Conservation (phyloP, 2,797 vertebrate species). For the Hemitrygon akajei region DNA sequence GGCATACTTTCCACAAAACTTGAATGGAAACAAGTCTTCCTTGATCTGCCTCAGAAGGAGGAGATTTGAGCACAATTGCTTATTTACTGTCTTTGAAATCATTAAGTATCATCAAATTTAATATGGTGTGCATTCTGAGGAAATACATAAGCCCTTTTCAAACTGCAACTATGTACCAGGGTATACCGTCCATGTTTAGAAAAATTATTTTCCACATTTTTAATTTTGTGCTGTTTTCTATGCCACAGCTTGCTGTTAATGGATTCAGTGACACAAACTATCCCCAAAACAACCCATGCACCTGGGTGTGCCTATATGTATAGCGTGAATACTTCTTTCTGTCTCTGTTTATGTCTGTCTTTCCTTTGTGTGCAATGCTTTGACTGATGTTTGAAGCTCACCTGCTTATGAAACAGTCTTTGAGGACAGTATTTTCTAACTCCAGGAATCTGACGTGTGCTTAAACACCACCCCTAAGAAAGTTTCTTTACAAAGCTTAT, state of each 20-base stretch:
- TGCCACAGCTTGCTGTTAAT: neutral
- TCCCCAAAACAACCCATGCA: neutral
- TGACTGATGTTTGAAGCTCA: neutral
- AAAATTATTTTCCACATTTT: neutral
- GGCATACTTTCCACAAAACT: too few relatives aligned
- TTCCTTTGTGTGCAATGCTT: neutral
- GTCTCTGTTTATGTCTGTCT: conserved; percentile 13
- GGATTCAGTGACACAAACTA: neutral
- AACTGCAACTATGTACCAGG: neutral
- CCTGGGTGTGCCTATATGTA: neutral
- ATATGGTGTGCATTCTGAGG: neutral
- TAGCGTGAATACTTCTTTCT: neutral
- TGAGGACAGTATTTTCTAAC: neutral
- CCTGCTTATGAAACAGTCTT: neutral
- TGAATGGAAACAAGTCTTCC: too few relatives aligned
- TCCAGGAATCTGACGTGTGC: neutral
- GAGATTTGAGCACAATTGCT: neutral
- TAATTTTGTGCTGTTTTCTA: neutral
- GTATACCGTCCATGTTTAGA: neutral
- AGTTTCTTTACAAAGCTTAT: neutral
- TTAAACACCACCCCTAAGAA: neutral
- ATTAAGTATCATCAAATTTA: neutral
- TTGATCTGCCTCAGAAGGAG: too few relatives aligned
- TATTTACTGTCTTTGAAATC: neutral
- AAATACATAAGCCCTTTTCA: neutral